Conservation (phyloP, 2,113 vertebrate species). For the Anoura caudifer region DNA sequence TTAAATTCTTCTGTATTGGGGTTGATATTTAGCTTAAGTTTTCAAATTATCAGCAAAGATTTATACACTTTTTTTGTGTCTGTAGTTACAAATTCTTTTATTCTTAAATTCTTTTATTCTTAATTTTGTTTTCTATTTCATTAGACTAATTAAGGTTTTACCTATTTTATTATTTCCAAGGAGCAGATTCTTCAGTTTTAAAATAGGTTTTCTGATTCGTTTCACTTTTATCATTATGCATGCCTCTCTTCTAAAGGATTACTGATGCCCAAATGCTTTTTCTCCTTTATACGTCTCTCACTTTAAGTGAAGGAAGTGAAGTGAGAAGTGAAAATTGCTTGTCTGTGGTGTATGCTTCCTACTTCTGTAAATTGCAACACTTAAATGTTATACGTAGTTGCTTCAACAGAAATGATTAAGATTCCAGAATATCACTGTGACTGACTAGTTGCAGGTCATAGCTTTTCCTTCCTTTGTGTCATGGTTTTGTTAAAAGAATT, state of each 20-base stretch:
- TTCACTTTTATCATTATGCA: conserved; percentile 30
- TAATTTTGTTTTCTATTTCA: conserved; percentile 25
- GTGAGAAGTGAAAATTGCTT: conserved; percentile 52
- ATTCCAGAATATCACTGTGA: neutral
- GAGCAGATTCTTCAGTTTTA: conserved; percentile 16
- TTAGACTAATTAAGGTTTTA: neutral
- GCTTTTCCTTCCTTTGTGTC: conserved; percentile 43
- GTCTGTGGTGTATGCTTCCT: neutral
- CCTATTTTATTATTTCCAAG: neutral
- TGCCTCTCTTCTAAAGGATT: neutral
- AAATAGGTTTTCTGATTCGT: neutral
- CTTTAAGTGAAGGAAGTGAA: conserved; percentile 37
- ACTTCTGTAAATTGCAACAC: neutral
- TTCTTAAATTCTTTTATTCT: neutral
- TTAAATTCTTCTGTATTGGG: neutral
- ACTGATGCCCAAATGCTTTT: neutral
- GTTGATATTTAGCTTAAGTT: conserved; percentile 23
- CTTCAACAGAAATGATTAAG: conserved; percentile 13
- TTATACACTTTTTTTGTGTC: neutral
- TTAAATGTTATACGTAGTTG: conserved; percentile 21
- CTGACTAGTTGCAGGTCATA: neutral
- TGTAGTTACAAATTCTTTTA: neutral
- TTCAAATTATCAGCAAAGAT: neutral
- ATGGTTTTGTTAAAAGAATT: conserved; percentile 8
- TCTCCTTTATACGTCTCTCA: neutral